Base-by-base conservation (phyloP, 2,797 vertebrate genomes). In the Eulemur rubriventer region DNA sequence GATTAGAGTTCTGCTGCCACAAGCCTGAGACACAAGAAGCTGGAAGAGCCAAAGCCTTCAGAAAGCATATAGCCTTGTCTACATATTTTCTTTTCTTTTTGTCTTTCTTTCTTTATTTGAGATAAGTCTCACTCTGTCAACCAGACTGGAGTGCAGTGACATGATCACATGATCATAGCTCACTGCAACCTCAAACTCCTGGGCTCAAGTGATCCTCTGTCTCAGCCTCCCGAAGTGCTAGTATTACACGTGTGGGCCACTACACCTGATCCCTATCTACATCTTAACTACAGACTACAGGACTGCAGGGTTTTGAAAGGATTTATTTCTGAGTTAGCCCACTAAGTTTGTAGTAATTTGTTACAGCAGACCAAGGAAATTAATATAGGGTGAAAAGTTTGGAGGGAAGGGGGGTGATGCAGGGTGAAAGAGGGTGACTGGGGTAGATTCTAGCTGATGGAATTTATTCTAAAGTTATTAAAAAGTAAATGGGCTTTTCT, bases 371-470 rank as follows among this genome's bases (percentile, higher is more conserved):
- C 41, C 16, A 2, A 26, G 28, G 10, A 57, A 65, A 59, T 1
- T 73, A 75, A 75, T 43, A 67, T 2, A 35, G 10, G 7, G 6
- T 75, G 3, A 6, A 59, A 80, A 41, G 50, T 78, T 65, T n/a
- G 16, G 13, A 26, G n/a, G 2, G 24, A 35, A 67, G 6, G 18
- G 0, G 50, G 3, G 0, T 88, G 22, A 22, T 85, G 20, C 28
- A 7, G n/a, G 48, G 6, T 41, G 35, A 41, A 84, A 50, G 61
- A 0, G 1, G 1, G 3, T n/a, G 63, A 12, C 11, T 4, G 33
- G 22, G 1, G 33, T 22, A 1, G 4, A 69, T 43, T 85, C 67
- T 30, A 38, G 20, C 30, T 73, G 8, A 46, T 18, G 14, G 22
- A 7, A 4, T 79, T 80, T 38, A 46, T 4, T 90, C 35, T n/a